These are phyloP conservation scores for Diadegma fenestrale DNA, from an alignment of 2,888 invertebrate species.

Conservation along the genomic window DNA sequence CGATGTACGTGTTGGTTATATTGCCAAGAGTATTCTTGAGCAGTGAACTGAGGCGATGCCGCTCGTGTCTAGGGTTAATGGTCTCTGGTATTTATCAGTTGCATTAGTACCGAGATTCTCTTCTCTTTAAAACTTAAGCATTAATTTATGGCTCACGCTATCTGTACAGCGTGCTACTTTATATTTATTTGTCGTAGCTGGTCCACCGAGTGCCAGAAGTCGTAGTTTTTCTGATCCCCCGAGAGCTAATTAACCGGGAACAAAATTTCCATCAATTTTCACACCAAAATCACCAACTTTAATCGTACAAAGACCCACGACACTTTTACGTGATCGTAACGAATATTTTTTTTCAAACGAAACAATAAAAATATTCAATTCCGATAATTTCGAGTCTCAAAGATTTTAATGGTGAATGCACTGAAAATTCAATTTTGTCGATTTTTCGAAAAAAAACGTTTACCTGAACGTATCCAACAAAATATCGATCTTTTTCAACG, in stretches of 20 bases:
- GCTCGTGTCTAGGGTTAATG: constrained; percentile 71
- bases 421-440: too few relatives aligned
- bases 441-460: too few relatives aligned
- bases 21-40: constrained; percentile 21
- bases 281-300: too few relatives aligned
- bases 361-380: background rate
- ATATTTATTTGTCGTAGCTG: constrained; percentile 22
- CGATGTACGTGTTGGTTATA: constrained; percentile 24
- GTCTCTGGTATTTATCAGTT: constrained; percentile 75
- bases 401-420: background rate
- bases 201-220: background rate
- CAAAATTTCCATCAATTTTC: too few relatives aligned
- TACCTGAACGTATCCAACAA: too few relatives aligned
- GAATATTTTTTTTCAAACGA: background rate
- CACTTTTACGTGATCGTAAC: background rate
- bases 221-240: constrained; percentile 9
- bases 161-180: constrained; percentile 14
- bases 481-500: too few relatives aligned
- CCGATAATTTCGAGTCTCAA: background rate
- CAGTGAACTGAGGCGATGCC: constrained; percentile 56
- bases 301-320: background rate
- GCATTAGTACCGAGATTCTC: constrained; percentile 61
- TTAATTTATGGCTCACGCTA: constrained; percentile 71
- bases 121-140: constrained; percentile 68
- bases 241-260: background rate